Base-by-base conservation (phyloP, 2,888 invertebrate species). In the Epirrita christyi region DNA sequence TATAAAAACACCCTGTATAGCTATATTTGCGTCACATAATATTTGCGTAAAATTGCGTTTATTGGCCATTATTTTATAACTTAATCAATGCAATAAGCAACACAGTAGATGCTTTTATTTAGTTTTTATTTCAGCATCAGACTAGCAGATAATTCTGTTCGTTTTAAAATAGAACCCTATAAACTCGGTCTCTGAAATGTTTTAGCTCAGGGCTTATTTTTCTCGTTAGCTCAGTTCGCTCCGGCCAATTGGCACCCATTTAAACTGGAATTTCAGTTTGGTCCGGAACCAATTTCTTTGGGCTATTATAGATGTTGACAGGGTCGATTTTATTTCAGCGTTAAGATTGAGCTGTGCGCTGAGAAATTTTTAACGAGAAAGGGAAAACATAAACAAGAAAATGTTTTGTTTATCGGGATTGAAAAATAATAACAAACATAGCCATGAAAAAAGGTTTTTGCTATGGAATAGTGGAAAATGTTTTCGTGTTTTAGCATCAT, bases 251-350 rank as follows among this genome's bases (percentile, higher is more conserved):
- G 50, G 34, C 27, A 32, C 42, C 27, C 29, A 14, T 40, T 47
- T 37, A 13, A 37, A 37, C 41, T 43, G 47, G 27, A 57, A 52
- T 43, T 57, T 57, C 40, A 48, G 47, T 43, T 51, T 38, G 28
- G 29, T 10, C 15, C 37, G 27, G 29, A 57, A 56, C 42, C 50
- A 50, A 56, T 56, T 56, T 51, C 51, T 56, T 46, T 11, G 10
- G 34, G 46, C 42, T 32, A 9, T 32, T 21, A 21, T 34, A 42
- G 46, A 46, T 51, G 51, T 52, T 57, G 56, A 57, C 51, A 51
- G 42, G 21, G 47, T 51, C 51, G 51, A 57, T 57, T 48, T 52
- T 38, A 34, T 52, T 27, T 21, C 27, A 28, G 7, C 36, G 13
- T 41, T 36, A 38, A 57, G 52, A 47, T 46, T 56, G 52, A 47